These are phyloP conservation scores for Limenitis camilla DNA, from an alignment of 2,888 invertebrate species.

Conservation along the genomic window DNA sequence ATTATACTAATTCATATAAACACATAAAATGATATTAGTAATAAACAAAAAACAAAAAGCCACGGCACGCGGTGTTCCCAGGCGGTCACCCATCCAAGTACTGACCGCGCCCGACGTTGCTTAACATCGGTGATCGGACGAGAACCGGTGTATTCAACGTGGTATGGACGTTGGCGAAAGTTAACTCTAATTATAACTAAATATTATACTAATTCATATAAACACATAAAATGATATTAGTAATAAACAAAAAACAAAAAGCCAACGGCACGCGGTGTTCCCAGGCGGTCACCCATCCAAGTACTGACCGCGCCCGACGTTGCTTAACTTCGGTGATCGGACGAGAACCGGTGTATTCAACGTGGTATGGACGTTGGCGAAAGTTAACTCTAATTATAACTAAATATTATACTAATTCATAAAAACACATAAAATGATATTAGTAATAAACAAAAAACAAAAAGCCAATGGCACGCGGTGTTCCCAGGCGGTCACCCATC, in stretches of 20 bases:
- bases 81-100: constrained; percentile 54
- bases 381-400: too few species aligned
- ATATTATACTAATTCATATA: too few species aligned
- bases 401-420: too few species aligned
- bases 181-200: too few species aligned
- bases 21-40: too few species aligned
- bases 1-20: too few species aligned
- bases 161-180: constrained; percentile 53
- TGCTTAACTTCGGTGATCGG: constrained; percentile 70
- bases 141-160: constrained; percentile 66
- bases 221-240: too few species aligned
- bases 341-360: constrained; percentile 67
- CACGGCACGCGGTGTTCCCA: too few species aligned
- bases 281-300: constrained; percentile 59
- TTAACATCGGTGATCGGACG: constrained; percentile 64
- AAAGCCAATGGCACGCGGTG: constrained; percentile 19
- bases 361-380: constrained; percentile 64
- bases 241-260: too few species aligned
- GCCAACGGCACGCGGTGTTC: constrained; percentile 27
- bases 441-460: too few species aligned
- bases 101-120: constrained; percentile 47
- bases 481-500: constrained; percentile 51
- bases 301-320: constrained; percentile 67
- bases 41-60: too few species aligned
- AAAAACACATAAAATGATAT: too few species aligned